A percentile compares a stretch with the other conserved stretches of the same genome.
These are phyloP conservation scores for Yponomeuta sedellus DNA, from an alignment of 2,888 invertebrate genomes.

Conservation along the genomic window DNA sequence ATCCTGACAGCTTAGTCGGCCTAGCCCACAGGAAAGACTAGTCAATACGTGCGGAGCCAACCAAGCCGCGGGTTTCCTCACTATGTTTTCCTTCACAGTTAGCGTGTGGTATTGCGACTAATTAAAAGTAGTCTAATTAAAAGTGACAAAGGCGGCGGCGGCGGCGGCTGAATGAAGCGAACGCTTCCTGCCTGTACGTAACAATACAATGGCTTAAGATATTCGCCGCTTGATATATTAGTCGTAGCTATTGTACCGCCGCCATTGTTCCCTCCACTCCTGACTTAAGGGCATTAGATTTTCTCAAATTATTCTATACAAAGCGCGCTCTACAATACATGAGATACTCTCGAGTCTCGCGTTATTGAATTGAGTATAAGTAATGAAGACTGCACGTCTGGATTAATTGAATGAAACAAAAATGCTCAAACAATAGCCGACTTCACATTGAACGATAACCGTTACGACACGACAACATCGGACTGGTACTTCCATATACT, in stretches of 20 bases:
- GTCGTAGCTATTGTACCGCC: conserved; percentile 17
- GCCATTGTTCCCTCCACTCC: conserved; percentile 9
- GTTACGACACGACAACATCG: too few species aligned
- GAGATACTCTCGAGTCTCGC: not conserved
- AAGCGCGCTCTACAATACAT: not conserved
- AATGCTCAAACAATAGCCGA: too few species aligned
- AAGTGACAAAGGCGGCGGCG: not conserved
- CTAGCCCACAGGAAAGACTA: too few species aligned
- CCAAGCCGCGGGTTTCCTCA: too few species aligned
- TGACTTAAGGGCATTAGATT: conserved; percentile 13
- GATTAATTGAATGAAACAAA: too few species aligned
- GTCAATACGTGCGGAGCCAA: too few species aligned
- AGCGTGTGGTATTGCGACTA: too few species aligned
- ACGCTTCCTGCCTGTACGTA: conserved; percentile 26
- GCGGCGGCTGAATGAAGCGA: conserved; percentile 8
- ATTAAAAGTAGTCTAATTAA: conserved; percentile 3
- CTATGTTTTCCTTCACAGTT: too few species aligned
- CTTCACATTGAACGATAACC: too few species aligned
- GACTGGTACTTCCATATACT: too few species aligned
- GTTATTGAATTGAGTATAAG: not conserved
- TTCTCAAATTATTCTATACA: conserved; percentile 12
- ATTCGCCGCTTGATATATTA: conserved; percentile 34
- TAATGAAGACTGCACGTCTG: not conserved
- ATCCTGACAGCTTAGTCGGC: too few species aligned
- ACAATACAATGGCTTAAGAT: conserved; percentile 34